Base-by-base conservation (phyloP, 2,797 vertebrate species). In the Triplophysa bombifrons region DNA sequence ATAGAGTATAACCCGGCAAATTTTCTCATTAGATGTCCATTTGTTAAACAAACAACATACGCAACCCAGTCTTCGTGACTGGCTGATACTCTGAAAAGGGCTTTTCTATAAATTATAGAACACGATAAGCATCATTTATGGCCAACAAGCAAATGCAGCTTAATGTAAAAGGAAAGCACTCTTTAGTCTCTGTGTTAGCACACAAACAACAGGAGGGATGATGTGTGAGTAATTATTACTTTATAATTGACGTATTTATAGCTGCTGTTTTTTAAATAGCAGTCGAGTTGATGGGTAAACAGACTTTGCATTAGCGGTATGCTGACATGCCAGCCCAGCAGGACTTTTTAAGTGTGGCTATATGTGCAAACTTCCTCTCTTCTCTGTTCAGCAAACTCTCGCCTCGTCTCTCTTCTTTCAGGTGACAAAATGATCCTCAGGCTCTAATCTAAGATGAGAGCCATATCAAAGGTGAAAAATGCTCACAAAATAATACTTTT, bases 1-100 rank as follows among this genome's bases (percentile, higher is more conserved):
- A 88, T 88, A 81, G 88, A 80, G 86, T 30, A 30, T 30, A 30
- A 30, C 75, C 84, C 85, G 84, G 72, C 76, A 82, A 78, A 64
- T 83, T 81, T 78, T 82, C 85, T 92, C 88, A 88, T 90, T 90
- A 90, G 87, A 84, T 84, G 46, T 11, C 46, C 46, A 84, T 90
- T 91, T 87, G 87, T 88, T 82, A 67, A 86, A 87, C 88, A 90
- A 89, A 91, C 90, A 88, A 91, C 89, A 84, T 81, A 88, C 85
- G 87, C 83, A 88, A 90, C 83, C 87, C 87, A 66, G 56, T 65
- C 58, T 82, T 88, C 89, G 41, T 25, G 27, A 91, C 72, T 76
- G 68, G 82, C 41, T 71, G 55, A 1, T 76, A 77, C 86, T 87
- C 80, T 72, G 71, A 25, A 77, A 81, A 61, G 81, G 72, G 60